phyloP scores from a whole-genome alignment of 1,140 invertebrate species.

The Drosophila setifemur region DNA sequence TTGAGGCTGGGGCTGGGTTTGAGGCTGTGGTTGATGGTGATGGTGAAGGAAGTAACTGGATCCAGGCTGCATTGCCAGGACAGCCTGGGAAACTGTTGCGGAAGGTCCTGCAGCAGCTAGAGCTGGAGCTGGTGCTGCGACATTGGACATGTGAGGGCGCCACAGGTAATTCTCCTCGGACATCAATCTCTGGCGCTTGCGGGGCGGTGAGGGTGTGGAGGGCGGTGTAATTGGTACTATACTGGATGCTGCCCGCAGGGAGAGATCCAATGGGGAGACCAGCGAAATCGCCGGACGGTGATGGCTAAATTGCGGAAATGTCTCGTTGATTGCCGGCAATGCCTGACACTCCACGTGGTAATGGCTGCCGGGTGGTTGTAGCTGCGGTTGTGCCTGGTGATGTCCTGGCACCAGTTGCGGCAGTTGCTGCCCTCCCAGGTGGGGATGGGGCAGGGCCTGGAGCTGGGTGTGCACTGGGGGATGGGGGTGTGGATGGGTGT shows the following conservation, averaged over 20 bases:
- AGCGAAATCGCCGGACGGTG: slow-evolving; percentile 59
- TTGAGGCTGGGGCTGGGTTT: slow-evolving; percentile 12
- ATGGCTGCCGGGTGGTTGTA: slow-evolving; percentile 28
- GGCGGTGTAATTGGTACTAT: slow-evolving; percentile 85
- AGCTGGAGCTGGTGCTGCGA: slow-evolving; percentile 63
- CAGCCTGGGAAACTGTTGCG: slow-evolving; percentile 4
- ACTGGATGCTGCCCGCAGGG: slow-evolving; percentile 82
- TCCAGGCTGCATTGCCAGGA: slow-evolving; percentile 12
- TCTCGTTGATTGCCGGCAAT: slow-evolving; percentile 80
- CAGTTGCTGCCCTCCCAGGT: neutral
- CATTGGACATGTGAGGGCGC: slow-evolving; percentile 78
- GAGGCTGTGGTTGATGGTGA: slow-evolving; percentile 13
- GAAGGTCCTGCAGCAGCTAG: slow-evolving; percentile 8
- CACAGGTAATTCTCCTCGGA: slow-evolving; percentile 83
- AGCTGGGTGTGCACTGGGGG: slow-evolving; percentile 4
- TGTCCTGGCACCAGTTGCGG: slow-evolving; percentile 7
- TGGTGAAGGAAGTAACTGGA: slow-evolving; percentile 41
- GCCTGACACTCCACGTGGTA: slow-evolving; percentile 68
- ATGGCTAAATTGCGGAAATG: slow-evolving; percentile 79
- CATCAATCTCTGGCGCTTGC: slow-evolving; percentile 83
- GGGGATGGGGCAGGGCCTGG: slow-evolving; percentile 14
- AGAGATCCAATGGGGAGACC: slow-evolving; percentile 84
- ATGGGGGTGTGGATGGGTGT: neutral
- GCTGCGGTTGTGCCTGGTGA: no score
- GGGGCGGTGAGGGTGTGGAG: slow-evolving; percentile 84